phyloP scores from a whole-genome alignment of 2,888 invertebrate species.

The Nomada ferruginata region DNA sequence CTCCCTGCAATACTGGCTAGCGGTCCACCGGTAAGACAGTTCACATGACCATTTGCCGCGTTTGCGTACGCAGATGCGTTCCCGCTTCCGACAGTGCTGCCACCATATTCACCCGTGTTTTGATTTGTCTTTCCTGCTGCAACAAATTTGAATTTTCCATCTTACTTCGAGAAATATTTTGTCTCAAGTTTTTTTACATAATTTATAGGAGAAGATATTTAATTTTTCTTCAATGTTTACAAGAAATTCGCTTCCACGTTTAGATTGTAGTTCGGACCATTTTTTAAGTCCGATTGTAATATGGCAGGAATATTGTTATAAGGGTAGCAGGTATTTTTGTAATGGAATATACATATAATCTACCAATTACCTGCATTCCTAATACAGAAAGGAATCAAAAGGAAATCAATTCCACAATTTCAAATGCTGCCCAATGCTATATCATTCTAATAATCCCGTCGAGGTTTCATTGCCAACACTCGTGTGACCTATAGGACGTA shows the following conservation, averaged over 20 bases:
- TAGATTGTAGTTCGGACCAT: no score
- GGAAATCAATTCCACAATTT: not conserved
- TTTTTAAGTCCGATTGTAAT: no score
- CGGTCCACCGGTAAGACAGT: conserved; percentile 71
- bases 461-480: not conserved
- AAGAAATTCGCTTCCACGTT: no score
- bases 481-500: not conserved
- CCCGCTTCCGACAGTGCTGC: conserved; percentile 65
- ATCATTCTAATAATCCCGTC: not conserved
- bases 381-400: no score
- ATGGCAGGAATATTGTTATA: no score
- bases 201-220: not conserved
- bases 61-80: conserved; percentile 70
- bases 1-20: conserved; percentile 75
- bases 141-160: conserved; percentile 62
- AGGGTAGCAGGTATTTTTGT: no score
- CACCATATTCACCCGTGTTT: conserved; percentile 76
- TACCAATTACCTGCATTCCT: no score
- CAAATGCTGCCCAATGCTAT: not conserved
- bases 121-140: conserved; percentile 78
- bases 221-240: no score
- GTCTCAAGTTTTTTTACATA: not conserved
- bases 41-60: conserved; percentile 73
- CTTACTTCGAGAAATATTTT: conserved; percentile 2
- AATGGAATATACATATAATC: no score